Conservation (phyloP, 1,140 invertebrate species). For the Meloidogyne hapla region DNA sequence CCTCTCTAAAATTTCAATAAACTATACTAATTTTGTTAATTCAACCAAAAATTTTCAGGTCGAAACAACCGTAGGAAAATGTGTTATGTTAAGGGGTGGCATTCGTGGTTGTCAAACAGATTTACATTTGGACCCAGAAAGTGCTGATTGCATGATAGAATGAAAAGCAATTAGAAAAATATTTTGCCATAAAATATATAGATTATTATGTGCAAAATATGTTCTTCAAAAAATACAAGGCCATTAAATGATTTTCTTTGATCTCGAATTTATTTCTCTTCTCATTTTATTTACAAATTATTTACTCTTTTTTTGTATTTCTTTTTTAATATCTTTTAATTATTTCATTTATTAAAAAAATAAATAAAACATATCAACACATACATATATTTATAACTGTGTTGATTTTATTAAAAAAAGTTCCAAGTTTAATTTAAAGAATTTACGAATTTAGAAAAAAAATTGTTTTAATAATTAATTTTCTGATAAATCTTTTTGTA, state of each 20-base stretch:
- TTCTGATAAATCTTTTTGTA: not conserved
- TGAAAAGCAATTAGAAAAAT: not conserved
- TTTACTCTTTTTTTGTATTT: not conserved
- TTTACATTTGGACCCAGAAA: conserved; percentile 27
- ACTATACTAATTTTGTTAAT: too few relatives aligned
- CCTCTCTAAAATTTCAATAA: too few relatives aligned
- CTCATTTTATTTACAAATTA: not conserved
- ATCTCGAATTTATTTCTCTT: not conserved
- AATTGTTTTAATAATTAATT: not conserved
- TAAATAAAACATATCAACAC: not conserved
- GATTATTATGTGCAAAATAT: too few relatives aligned
- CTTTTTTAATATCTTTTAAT: not conserved
- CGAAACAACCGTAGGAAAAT: conserved; percentile 22
- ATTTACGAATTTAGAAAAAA: too few relatives aligned
- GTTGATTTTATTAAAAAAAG: not conserved
- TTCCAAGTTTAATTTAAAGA: not conserved
- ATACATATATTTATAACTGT: not conserved
- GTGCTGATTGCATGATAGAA: conserved; percentile 28
- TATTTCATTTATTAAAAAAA: not conserved
- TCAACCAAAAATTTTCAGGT: not conserved
- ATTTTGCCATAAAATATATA: not conserved
- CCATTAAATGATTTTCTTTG: not conserved
- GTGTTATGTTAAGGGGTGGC: conserved; percentile 26
- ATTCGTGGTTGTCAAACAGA: conserved; percentile 26
- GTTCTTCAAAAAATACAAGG: too few relatives aligned